Base-by-base conservation (phyloP, 2,888 invertebrate genomes). In the Papilio gigon region DNA sequence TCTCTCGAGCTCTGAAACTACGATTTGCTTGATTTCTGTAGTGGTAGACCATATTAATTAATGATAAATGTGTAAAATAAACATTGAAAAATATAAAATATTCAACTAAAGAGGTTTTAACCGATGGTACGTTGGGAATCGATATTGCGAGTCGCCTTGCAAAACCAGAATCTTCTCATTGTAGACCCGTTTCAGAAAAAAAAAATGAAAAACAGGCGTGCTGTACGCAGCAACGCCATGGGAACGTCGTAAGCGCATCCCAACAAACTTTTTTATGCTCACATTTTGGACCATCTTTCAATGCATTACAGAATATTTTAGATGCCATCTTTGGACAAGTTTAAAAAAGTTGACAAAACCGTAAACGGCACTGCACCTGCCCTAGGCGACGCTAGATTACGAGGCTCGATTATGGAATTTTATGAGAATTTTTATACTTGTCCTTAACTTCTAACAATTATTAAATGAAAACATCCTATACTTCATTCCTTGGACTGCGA, bases 151-250 rank as follows among this genome's bases (percentile, higher is more conserved):
- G 85, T 87, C 84, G 82, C 82, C 87, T 89, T 86, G 90, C 87
- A 84, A 87, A 91, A 90, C 91, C 90, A 90, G 91, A 91, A 91
- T 88, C 84, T 85, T 61, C 68, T 68, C 85, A 85, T 87, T 87
- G 90, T 88, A 88, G 88, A 90, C 92, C 84, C 86, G 92, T 89
- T 88, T 87, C 80, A 83, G 81, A 87, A 85, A 85, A 84, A 81
- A 81, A 78, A 78, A 77, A 75, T 60, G 75, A 80, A 83, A 81
- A 82, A 81, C 80, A 77, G 75, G 75, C 79, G 83, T 84, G 77
- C 82, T 76, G 85, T 87, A 85, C 84, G 82, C 84, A 82, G 83
- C 84, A 82, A 87, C 84, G 79, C 86, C 90, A 85, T 90, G 90
- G 90, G 90, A 90, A 90, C 88, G 80, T 78, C 78, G 79, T 79